phyloP scores from a whole-genome alignment of 2,888 invertebrate species.

The Megamerina dolium region DNA sequence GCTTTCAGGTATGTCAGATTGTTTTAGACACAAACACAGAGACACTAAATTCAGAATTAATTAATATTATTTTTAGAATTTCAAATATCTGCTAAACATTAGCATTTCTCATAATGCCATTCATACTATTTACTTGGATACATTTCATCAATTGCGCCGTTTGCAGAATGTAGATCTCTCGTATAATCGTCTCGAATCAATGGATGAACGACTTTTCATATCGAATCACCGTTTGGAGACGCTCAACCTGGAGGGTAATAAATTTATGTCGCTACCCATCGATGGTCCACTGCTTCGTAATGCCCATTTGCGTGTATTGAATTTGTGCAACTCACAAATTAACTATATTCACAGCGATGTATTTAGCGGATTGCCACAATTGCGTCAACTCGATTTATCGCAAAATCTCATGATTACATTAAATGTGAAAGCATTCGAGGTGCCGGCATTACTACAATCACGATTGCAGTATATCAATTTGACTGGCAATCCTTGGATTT shows the following conservation, averaged over 20 bases:
- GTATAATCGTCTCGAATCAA: slow-evolving; percentile 56
- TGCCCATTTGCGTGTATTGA: slow-evolving; percentile 53
- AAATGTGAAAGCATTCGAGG: slow-evolving; percentile 50
- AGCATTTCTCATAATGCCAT: slow-evolving; percentile 55
- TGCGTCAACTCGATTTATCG: slow-evolving; percentile 56
- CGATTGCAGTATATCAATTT: slow-evolving; percentile 52
- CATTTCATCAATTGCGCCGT: slow-evolving; percentile 53
- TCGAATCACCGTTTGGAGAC: slow-evolving; percentile 52
- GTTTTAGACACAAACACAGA: not conserved
- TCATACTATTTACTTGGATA: slow-evolving; percentile 58
- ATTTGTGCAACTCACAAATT: slow-evolving; percentile 57
- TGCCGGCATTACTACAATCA: slow-evolving; percentile 42
- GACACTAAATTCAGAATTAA: too few relatives aligned
- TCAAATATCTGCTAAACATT: slow-evolving; percentile 32
- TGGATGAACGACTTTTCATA: slow-evolving; percentile 54
- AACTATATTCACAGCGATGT: slow-evolving; percentile 52
- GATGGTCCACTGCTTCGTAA: slow-evolving; percentile 57
- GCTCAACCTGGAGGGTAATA: slow-evolving; percentile 59
- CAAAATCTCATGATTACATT: slow-evolving; percentile 58
- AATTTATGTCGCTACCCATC: slow-evolving; percentile 54
- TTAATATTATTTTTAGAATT: not conserved
- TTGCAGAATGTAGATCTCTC: slow-evolving; percentile 57
- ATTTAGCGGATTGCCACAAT: slow-evolving; percentile 54
- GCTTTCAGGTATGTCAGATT: slow-evolving; percentile 54
- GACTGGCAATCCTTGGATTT: slow-evolving; percentile 55